A percentile compares a stretch with the other conserved stretches of the same genome.
These are phyloP conservation scores for Buathra laborator DNA, from an alignment of 2,888 invertebrate species.

Conservation along the genomic window DNA sequence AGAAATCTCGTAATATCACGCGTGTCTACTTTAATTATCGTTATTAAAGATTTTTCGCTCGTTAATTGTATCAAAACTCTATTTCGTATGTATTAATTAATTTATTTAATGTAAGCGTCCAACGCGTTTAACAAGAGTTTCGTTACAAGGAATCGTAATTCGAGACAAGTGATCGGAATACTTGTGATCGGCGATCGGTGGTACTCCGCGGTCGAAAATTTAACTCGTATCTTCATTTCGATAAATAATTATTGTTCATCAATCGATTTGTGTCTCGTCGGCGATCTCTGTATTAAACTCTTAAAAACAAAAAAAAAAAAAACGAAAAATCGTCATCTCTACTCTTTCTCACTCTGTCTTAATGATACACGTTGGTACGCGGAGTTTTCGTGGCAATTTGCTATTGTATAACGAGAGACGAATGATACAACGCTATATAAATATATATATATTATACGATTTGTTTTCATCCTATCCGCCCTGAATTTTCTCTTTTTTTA, in stretches of 20 bases:
- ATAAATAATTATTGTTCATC: constrained; percentile 3
- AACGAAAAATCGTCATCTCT: neutral
- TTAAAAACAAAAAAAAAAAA: neutral
- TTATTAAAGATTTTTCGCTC: constrained; percentile 32
- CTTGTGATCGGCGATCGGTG: neutral
- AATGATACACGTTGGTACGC: constrained; percentile 72
- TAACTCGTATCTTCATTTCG: constrained; percentile 8
- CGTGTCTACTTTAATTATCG: constrained; percentile 1
- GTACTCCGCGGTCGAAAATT: neutral
- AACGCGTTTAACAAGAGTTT: constrained; percentile 21
- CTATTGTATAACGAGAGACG: constrained; percentile 76
- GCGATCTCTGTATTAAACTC: neutral
- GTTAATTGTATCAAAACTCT: constrained; percentile 7
- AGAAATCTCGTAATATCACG: neutral
- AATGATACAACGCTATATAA: constrained; percentile 77
- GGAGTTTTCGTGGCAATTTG: constrained; percentile 78
- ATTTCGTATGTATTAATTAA: constrained; percentile 6
- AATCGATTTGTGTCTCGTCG: neutral
- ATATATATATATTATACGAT: constrained; percentile 74
- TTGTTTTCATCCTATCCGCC: constrained; percentile 61
- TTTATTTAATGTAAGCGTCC: constrained; percentile 33
- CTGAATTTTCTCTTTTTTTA: constrained; percentile 68
- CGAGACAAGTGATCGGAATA: neutral
- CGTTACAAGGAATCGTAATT: neutral
- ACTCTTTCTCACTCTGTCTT: constrained; percentile 36